Evolutionary conservation across 2,888 invertebrate genomes (phyloP).

Genomic region (Philaethria dido): DNA sequence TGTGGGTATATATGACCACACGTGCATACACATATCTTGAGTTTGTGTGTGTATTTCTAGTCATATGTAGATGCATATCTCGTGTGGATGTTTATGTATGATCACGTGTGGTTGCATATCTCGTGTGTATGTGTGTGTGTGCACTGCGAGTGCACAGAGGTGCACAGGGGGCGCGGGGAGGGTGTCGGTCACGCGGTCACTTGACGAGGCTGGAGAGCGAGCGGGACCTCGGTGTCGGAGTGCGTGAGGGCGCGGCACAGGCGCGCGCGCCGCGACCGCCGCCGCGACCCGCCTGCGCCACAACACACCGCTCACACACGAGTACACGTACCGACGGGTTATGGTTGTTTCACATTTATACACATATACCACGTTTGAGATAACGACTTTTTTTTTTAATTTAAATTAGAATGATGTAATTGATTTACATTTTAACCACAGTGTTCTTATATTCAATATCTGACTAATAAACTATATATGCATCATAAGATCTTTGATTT

Average conservation of each 20-base stretch:
- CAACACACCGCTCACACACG: conserved; percentile 3
- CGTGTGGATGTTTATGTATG: background rate
- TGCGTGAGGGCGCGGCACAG: conserved; percentile 75
- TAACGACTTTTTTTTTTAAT: too few relatives aligned
- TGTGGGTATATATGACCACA: too few relatives aligned
- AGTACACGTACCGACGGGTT: background rate
- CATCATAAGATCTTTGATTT: too few relatives aligned
- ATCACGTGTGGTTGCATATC: background rate
- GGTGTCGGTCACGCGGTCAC: conserved; percentile 73
- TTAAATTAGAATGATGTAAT: too few relatives aligned
- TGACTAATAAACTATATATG: too few relatives aligned
- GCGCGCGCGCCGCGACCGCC: conserved; percentile 78
- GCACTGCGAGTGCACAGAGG: conserved; percentile 43
- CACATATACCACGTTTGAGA: background rate
- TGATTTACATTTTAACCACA: too few relatives aligned
- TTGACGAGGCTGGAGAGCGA: conserved; percentile 83
- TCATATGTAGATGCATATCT: too few relatives aligned
- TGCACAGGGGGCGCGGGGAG: conserved; percentile 44
- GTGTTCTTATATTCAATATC: too few relatives aligned
- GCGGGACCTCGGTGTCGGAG: conserved; percentile 82
- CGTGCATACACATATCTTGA: too few relatives aligned
- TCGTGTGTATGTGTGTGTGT: background rate
- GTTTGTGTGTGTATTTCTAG: background rate
- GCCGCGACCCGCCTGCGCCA: conserved; percentile 74
- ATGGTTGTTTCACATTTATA: background rate